phyloP scores from a whole-genome alignment of 2,888 invertebrate species.

The Drosophila setosimentum region DNA sequence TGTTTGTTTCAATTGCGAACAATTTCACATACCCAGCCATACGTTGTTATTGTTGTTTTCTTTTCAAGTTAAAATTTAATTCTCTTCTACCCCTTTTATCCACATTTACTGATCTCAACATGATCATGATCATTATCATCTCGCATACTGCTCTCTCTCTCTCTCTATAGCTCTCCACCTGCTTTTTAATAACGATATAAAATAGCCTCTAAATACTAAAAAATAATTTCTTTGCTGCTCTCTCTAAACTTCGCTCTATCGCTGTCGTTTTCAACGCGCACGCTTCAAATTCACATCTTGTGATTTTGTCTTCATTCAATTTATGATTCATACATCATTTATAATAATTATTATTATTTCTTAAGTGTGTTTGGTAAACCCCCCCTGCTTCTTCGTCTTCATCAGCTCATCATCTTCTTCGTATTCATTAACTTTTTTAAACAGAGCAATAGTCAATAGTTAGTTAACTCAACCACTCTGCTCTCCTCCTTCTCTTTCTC shows the following conservation, averaged over 20 bases:
- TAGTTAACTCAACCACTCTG: constrained; percentile 60
- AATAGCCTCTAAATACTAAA: constrained; percentile 85
- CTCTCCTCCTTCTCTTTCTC: constrained; percentile 21
- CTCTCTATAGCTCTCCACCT: constrained; percentile 18
- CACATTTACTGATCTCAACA: constrained; percentile 22
- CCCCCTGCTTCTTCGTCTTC: constrained; percentile 26
- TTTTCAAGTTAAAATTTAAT: constrained; percentile 58
- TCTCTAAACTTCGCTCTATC: constrained; percentile 24
- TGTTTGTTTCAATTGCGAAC: neutral
- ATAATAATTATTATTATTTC: constrained; percentile 41
- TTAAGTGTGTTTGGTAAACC: constrained; percentile 43
- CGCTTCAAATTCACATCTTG: constrained; percentile 58
- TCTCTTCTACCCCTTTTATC: constrained; percentile 39
- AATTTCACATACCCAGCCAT: constrained; percentile 29
- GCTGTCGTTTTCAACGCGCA: constrained; percentile 71
- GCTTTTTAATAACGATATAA: constrained; percentile 81
- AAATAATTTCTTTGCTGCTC: constrained; percentile 74
- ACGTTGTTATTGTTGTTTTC: constrained; percentile 18
- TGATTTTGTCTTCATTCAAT: constrained; percentile 34
- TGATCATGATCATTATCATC: neutral
- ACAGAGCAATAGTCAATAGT: constrained; percentile 48
- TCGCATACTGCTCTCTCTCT: constrained; percentile 8
- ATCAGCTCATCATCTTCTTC: neutral
- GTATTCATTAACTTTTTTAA: constrained; percentile 19
- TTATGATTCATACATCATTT: constrained; percentile 17